phyloP scores from a whole-genome alignment of 2,888 invertebrate species.

The Drosophila neotestacea region DNA sequence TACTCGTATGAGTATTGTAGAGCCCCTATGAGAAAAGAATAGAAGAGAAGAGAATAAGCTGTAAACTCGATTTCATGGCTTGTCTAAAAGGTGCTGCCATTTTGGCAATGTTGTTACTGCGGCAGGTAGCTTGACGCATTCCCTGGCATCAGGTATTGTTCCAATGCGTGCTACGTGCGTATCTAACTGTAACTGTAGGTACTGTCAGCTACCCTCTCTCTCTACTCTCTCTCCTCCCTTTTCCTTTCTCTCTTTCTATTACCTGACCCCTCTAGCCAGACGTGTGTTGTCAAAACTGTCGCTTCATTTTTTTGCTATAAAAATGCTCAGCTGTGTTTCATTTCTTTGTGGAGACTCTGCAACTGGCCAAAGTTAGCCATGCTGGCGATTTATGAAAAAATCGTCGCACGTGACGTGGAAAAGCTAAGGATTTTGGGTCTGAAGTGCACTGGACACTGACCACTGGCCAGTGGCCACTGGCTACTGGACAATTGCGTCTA shows the following conservation, averaged over 20 bases:
- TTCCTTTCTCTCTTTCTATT: no score
- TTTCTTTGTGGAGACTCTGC: slow-evolving; percentile 33
- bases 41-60: slow-evolving; percentile 46
- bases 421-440: slow-evolving; percentile 55
- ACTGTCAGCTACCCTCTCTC: neutral
- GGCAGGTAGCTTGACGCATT: slow-evolving; percentile 59
- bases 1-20: slow-evolving; percentile 24
- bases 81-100: slow-evolving; percentile 67
- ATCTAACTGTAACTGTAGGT: slow-evolving; percentile 11
- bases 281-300: slow-evolving; percentile 78
- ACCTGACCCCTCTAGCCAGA: slow-evolving; percentile 30
- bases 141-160: slow-evolving; percentile 10
- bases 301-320: slow-evolving; percentile 61
- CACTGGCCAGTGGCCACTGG: slow-evolving; percentile 9
- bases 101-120: slow-evolving; percentile 47
- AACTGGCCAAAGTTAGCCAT: slow-evolving; percentile 62
- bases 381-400: slow-evolving; percentile 77
- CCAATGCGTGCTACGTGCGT: slow-evolving; percentile 52
- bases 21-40: slow-evolving; percentile 12
- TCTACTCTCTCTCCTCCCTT: neutral
- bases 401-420: slow-evolving; percentile 74
- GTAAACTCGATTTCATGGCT: slow-evolving; percentile 75
- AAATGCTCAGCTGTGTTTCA: slow-evolving; percentile 31
- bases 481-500: slow-evolving; percentile 67
- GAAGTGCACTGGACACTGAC: slow-evolving; percentile 15